Evolutionary conservation across 2,888 invertebrate genomes (phyloP).

Genomic region (Chrysodeixis includens): DNA sequence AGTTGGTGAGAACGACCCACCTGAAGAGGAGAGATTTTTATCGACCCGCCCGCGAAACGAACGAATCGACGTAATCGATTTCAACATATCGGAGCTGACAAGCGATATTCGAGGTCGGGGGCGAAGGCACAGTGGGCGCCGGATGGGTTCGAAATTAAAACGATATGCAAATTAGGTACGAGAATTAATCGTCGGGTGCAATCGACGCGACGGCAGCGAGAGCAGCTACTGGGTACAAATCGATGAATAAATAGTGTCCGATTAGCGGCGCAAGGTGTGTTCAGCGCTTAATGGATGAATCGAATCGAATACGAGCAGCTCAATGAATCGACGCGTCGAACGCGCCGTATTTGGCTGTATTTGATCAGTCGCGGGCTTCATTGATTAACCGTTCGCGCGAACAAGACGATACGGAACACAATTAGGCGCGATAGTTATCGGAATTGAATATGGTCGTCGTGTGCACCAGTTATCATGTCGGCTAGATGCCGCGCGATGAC

Average conservation of each 20-base stretch:
- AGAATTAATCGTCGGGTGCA: constrained; percentile 84
- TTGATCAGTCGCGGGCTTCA: constrained; percentile 73
- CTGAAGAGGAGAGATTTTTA: constrained; percentile 75
- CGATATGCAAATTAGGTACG: constrained; percentile 84
- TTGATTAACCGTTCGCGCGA: constrained; percentile 71
- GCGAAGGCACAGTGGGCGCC: constrained; percentile 83
- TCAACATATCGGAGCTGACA: constrained; percentile 82
- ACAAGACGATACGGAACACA: constrained; percentile 63
- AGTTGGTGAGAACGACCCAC: constrained; percentile 70
- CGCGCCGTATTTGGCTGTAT: constrained; percentile 73
- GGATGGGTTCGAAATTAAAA: constrained; percentile 86
- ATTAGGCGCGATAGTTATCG: constrained; percentile 59
- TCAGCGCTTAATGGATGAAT: constrained; percentile 78
- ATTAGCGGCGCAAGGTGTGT: constrained; percentile 81
- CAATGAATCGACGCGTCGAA: constrained; percentile 74
- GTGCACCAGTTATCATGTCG: constrained; percentile 28
- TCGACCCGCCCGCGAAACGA: constrained; percentile 76
- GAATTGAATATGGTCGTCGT: constrained; percentile 44
- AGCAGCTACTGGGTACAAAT: constrained; percentile 83
- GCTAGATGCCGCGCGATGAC: constrained; percentile 34
- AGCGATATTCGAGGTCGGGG: constrained; percentile 82
- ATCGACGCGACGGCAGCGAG: constrained; percentile 81
- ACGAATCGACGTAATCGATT: constrained; percentile 83
- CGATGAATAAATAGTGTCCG: constrained; percentile 85
- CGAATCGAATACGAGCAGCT: constrained; percentile 74